Evolutionary conservation across 2,113 vertebrate genomes (phyloP), one percentile per base, ranked within the genome.

Genomic region (Garra rufa): DNA sequence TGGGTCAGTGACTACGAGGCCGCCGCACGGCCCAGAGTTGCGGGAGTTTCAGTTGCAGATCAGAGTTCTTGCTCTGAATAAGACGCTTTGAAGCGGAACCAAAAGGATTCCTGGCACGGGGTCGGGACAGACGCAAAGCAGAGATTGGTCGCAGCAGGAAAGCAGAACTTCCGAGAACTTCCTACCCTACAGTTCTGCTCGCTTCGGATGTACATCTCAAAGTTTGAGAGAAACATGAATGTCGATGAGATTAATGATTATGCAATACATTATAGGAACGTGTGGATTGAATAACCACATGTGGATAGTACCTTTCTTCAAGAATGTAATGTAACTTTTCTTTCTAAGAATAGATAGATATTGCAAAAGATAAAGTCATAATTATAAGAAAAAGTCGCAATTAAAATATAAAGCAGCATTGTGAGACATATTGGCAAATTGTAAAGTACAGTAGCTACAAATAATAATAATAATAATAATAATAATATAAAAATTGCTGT

Each of bases 111-210:
- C 43, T 2, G 46, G 17, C 38, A 70, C 26, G 21, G 43, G 48
- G 46, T 76, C n/a, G 1, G 34, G 46, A 61, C 41, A 30, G 30
- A 41, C 61, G 26, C 24, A 59, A 57, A 71, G 67, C 11, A 71
- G 48, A 17, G 65, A 85, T 34, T 46, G 24, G 50, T 9, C 50
- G 21, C 65, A 48, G 65, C 83, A 73, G 50, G 83, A 80, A n/a
- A 75, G 73, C 26, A 75, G 73, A 50, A 75, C 73, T 75, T 50
- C 14, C 44, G 19, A 50, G 44, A 75, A 75, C 24, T 50, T 50
- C 70, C n/a, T 13, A 73, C 0, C 21, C n/a, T 50, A 75, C 46
- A 30, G 46, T 19, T 75, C 44, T 75, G 73, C 26, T 19, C 24
- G 26, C 43, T 28, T 10, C 14, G 11, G 70, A 48, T 13, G 43